phyloP scores from a whole-genome alignment of 2,888 invertebrate genomes.

The Diploptera punctata region DNA sequence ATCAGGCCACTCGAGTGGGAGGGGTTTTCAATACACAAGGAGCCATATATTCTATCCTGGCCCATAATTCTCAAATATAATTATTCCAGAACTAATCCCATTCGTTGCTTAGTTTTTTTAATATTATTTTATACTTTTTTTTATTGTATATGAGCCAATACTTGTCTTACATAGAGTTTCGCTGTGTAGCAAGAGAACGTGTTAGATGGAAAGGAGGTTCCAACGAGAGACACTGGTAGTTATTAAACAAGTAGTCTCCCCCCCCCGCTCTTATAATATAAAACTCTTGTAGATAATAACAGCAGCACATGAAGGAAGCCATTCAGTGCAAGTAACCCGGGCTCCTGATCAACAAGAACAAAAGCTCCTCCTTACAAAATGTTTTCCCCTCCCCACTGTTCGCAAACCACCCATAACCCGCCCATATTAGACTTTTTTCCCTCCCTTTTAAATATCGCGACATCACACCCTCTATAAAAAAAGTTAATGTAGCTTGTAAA shows the following conservation, averaged over 20 bases:
- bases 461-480: too few relatives aligned
- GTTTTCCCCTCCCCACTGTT: constrained; percentile 11
- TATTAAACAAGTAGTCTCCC: constrained; percentile 10
- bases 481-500: too few relatives aligned
- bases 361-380: constrained; percentile 12
- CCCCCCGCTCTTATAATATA: constrained; percentile 7
- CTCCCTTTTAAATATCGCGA: too few relatives aligned
- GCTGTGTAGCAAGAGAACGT: neutral
- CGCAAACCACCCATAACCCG: constrained; percentile 17
- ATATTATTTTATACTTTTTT: constrained; percentile 8
- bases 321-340: constrained; percentile 4
- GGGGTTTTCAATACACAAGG: constrained; percentile 34
- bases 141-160: constrained; percentile 10
- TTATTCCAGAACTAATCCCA: constrained; percentile 33
- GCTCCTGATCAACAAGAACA: constrained; percentile 10
- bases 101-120: constrained; percentile 3
- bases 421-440: constrained; percentile 19
- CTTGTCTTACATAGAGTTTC: neutral
- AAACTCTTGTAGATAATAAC: constrained; percentile 16
- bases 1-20: constrained; percentile 37
- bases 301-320: constrained; percentile 17
- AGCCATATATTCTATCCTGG: neutral
- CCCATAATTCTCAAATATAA: constrained; percentile 42
- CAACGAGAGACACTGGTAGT: constrained; percentile 18
- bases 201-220: constrained; percentile 1